These are phyloP conservation scores for Gavialis gangeticus DNA, from an alignment of 2,113 vertebrate species.

Conservation along the genomic window DNA sequence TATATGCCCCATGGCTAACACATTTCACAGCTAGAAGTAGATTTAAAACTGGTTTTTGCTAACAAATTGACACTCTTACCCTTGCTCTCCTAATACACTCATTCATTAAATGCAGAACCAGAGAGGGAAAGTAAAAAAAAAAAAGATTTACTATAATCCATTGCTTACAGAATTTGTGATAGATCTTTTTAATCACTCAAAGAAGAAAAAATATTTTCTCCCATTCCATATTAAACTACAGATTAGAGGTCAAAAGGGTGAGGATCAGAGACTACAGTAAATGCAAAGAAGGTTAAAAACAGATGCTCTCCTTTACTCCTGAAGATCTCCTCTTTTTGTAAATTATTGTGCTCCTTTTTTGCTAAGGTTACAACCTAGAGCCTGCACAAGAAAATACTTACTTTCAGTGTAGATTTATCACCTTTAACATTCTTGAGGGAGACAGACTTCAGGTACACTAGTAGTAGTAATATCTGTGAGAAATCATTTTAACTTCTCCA, in stretches of 20 bases:
- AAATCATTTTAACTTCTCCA: not conserved
- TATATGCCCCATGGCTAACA: constrained; percentile 70
- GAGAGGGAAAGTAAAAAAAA: constrained; percentile 22
- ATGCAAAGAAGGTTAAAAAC: not conserved
- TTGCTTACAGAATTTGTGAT: constrained; percentile 33
- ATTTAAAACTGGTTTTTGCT: constrained; percentile 76
- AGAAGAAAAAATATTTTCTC: not conserved
- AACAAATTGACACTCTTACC: constrained; percentile 69
- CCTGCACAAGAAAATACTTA: not conserved
- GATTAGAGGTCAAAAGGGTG: constrained; percentile 19
- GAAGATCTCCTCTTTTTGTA: constrained; percentile 49
- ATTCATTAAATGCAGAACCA: constrained; percentile 46
- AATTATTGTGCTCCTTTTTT: constrained; percentile 32
- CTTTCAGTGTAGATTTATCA: constrained; percentile 26
- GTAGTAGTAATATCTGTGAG: not conserved
- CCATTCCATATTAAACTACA: constrained; percentile 56
- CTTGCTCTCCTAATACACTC: constrained; percentile 7
- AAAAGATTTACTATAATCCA: constrained; percentile 56
- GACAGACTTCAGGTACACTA: not conserved
- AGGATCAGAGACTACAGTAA: constrained; percentile 31
- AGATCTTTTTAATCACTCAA: constrained; percentile 53
- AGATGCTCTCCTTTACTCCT: constrained; percentile 8
- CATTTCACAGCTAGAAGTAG: constrained; percentile 77
- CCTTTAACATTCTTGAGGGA: constrained; percentile 27
- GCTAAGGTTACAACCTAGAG: not conserved